Evolutionary conservation across 2,888 invertebrate species (phyloP), one percentile per base, ranked within the genome.

Genomic region (Cephus pygmeus): DNA sequence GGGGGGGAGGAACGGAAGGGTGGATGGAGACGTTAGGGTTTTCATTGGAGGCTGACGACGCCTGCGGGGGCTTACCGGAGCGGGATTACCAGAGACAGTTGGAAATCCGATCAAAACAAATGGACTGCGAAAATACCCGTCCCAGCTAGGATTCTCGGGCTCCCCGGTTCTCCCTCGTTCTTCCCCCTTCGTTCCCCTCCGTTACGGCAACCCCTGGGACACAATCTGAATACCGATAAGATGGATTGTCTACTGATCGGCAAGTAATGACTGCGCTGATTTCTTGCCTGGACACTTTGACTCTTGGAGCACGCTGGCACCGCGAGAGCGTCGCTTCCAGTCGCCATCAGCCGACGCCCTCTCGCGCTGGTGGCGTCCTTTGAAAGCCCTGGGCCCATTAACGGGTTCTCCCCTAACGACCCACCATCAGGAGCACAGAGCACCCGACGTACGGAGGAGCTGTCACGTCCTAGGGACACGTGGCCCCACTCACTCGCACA

Each of bases 81-180:
- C 82, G 83, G 87, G 89, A 90, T 90, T 90, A 90, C 87, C 84
- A 82, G 86, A 87, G 90, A 90, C 90, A 88, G 89, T 89, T 87
- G 88, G 86, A 86, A 89, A 90, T 90, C 90, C 89, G 90, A 90
- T 90, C 89, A 89, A 89, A 90, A 90, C 90, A 90, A 90, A 90
- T 90, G 90, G 89, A 90, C 90, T 88, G 88, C 87, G 88, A 89
- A 88, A 88, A 87, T 87, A 85, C 85, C 85, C 82, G 56, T 69
- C 75, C 77, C 40, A 40, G 40, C 40, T 40, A 40, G 40, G 40
- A 15, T 40, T 69, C 73, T 69, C 80, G 79, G 56, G n/a, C 69
- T 76, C 73, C 34, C 76, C 73, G 75, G 68, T 68, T 56, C 56
- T 69, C 69, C 31, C 40, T 34, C 76, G 78, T 76, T 73, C 68